Percentiles rank a stretch among this genome's conserved stretches.
phyloP scores from a whole-genome alignment of 2,113 vertebrate genomes.

The Petromus typicus region DNA sequence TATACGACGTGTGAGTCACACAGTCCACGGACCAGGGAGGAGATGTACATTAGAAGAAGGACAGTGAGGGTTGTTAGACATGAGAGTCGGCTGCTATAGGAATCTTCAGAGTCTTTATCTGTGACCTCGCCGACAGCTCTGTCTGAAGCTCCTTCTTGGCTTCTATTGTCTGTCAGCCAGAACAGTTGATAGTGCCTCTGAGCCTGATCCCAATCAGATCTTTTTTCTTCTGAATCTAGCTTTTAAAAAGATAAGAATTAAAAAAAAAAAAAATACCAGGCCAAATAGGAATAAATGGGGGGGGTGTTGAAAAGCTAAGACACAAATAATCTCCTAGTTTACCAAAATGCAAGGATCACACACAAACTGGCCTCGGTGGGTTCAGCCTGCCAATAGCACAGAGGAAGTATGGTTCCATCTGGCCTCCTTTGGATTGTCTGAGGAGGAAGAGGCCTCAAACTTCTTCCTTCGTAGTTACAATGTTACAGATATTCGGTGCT shows the following conservation, averaged over 20 bases:
- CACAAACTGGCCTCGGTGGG: not conserved
- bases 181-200: not conserved
- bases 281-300: not conserved
- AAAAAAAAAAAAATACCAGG: no score
- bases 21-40: not conserved
- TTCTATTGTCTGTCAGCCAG: not conserved
- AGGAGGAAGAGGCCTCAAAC: rapidly evolving
- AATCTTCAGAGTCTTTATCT: not conserved
- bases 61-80: not conserved
- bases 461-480: not conserved
- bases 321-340: not conserved
- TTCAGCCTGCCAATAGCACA: rapidly evolving
- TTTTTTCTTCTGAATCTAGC: not conserved
- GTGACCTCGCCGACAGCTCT: rapidly evolving
- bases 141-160: not conserved
- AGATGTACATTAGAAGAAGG: not conserved
- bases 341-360: rapidly evolving
- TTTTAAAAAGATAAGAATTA: not conserved
- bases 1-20: not conserved
- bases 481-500: not conserved
- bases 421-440: not conserved
- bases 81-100: not conserved
- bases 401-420: no score
- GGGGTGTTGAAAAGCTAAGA: not conserved
- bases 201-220: not conserved